Conservation (phyloP, 2,888 invertebrate species). For the Ariolimax columbianus region DNA sequence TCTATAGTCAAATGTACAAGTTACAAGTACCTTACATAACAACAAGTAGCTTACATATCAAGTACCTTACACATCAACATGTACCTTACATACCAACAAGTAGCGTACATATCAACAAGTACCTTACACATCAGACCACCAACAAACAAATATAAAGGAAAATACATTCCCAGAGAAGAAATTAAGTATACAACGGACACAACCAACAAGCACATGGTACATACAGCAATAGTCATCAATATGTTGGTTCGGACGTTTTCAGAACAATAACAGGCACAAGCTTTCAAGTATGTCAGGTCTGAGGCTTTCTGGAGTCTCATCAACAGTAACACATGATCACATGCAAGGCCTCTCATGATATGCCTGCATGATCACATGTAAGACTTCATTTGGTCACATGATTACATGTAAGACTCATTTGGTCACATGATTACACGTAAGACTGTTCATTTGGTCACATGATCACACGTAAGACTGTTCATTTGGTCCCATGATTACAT, state of each 20-base stretch:
- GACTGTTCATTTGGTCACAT: too few species aligned
- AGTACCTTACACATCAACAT: too few species aligned
- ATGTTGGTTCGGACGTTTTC: not conserved
- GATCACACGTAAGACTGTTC: too few species aligned
- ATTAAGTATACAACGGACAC: not conserved
- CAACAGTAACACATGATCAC: constrained; percentile 10
- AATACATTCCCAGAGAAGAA: not conserved
- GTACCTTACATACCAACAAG: too few species aligned
- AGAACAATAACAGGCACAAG: constrained; percentile 32
- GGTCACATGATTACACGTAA: not conserved
- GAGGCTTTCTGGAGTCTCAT: not conserved
- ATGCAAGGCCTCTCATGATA: not conserved
- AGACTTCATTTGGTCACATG: too few species aligned
- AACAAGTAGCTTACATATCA: too few species aligned
- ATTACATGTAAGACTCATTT: not conserved
- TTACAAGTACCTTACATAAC: too few species aligned
- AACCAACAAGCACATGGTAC: not conserved
- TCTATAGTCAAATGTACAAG: too few species aligned
- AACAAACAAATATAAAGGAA: not conserved
- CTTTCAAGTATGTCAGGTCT: constrained; percentile 14
- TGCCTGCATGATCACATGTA: not conserved
- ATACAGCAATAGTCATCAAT: not conserved
- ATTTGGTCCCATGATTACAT: too few species aligned
- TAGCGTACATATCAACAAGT: too few species aligned
- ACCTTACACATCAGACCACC: not conserved